A percentile compares a stretch with the other conserved stretches of the same genome.
phyloP scores from a whole-genome alignment of 2,113 vertebrate species.

The Otolemur garnettii region DNA sequence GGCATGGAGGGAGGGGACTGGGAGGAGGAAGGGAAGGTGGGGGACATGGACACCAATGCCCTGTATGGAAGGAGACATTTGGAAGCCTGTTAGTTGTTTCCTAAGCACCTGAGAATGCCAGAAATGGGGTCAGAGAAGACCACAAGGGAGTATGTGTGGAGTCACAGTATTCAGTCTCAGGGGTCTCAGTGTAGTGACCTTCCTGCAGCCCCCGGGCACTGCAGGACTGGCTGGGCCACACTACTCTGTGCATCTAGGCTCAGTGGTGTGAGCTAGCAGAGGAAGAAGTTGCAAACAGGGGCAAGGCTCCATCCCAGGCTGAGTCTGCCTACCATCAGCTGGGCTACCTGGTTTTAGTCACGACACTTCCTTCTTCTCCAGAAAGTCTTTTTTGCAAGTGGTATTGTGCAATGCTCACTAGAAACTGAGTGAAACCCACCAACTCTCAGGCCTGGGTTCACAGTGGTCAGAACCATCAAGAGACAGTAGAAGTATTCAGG shows the following conservation, averaged over 20 bases:
- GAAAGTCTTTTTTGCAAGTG: not conserved
- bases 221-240: not conserved
- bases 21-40: not conserved
- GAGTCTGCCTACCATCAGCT: not conserved
- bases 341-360: not conserved
- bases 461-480: not conserved
- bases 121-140: constrained; percentile 10
- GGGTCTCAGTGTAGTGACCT: not conserved
- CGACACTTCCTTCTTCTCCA: constrained; percentile 19
- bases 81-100: not conserved
- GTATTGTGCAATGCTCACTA: not conserved
- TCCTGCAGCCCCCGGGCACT: not conserved
- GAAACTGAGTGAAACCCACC: constrained; percentile 29
- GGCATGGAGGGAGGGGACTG: not conserved
- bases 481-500: constrained; percentile 13
- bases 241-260: not conserved
- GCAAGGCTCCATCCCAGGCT: not conserved
- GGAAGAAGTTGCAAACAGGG: not conserved
- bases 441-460: not conserved
- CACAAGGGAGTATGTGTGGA: not conserved
- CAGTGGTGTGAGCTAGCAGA: not conserved
- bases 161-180: not conserved
- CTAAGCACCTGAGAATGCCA: not conserved
- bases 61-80: not conserved
- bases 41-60: not conserved